Percentiles rank a stretch among this genome's conserved stretches.
Conservation (phyloP, 2,113 vertebrate genomes). For the Cyprinus carpio region DNA sequence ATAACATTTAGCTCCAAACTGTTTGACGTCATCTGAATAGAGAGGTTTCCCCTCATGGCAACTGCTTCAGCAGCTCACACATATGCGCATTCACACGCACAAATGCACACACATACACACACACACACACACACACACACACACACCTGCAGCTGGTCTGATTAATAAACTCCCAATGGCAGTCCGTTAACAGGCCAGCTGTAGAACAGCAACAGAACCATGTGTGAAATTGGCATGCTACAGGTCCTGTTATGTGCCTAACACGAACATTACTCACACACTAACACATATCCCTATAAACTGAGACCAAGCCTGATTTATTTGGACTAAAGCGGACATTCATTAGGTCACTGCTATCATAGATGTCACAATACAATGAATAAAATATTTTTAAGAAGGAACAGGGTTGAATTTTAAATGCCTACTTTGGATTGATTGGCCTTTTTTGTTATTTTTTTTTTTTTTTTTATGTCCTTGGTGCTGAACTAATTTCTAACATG, state of each 20-base stretch:
- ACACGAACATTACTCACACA: slow-evolving; percentile 19
- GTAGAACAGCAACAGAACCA: slow-evolving; percentile 65
- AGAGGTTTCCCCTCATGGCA: slow-evolving; percentile 58
- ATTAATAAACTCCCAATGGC: slow-evolving; percentile 72
- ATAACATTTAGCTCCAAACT: slow-evolving; percentile 51
- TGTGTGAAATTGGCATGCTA: slow-evolving; percentile 70
- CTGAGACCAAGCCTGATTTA: neutral
- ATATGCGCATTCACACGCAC: slow-evolving; percentile 27
- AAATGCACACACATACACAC: too few species aligned
- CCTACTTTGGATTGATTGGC: neutral
- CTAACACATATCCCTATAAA: slow-evolving; percentile 27
- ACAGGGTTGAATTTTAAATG: neutral
- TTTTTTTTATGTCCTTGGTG: neutral
- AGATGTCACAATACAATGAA: neutral
- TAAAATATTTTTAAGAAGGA: neutral
- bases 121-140: neutral
- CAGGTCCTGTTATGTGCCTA: slow-evolving; percentile 36
- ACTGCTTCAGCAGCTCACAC: slow-evolving; percentile 54
- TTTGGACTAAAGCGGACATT: neutral
- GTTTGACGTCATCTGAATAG: slow-evolving; percentile 57
- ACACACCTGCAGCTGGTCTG: slow-evolving; percentile 72
- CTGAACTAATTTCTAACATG: neutral
- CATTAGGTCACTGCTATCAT: neutral
- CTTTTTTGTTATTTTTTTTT: too few species aligned
- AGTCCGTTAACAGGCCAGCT: slow-evolving; percentile 71